These are phyloP conservation scores for Neodiprion pinetum DNA, from an alignment of 1,140 invertebrate species.

Conservation along the genomic window DNA sequence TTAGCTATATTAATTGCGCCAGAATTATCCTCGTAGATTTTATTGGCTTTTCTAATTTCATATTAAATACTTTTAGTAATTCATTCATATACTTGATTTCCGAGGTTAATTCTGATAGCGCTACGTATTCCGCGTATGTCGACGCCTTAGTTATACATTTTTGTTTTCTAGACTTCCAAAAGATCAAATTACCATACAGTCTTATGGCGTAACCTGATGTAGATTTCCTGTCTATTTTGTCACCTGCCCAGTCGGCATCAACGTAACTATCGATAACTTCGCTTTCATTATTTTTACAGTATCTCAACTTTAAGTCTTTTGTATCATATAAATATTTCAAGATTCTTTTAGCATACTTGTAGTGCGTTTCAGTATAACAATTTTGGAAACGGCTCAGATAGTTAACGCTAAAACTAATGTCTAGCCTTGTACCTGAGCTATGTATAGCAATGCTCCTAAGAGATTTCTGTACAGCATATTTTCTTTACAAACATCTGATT, in stretches of 20 bases:
- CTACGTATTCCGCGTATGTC: constrained; percentile 51
- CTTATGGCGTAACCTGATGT: constrained; percentile 27
- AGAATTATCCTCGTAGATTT: constrained; percentile 33
- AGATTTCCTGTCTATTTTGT: constrained; percentile 29
- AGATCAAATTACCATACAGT: constrained; percentile 22
- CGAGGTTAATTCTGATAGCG: constrained; percentile 32
- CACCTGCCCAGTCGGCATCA: constrained; percentile 34
- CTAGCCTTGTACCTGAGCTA: constrained; percentile 47
- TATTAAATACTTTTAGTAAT: constrained; percentile 6
- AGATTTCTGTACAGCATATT: constrained; percentile 42
- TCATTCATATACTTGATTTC: constrained; percentile 24
- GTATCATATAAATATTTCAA: constrained; percentile 42
- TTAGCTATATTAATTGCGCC: constrained; percentile 32
- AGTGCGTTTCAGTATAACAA: constrained; percentile 37
- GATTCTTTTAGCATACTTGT: constrained; percentile 37
- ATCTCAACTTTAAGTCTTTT: constrained; percentile 10
- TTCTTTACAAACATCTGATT: constrained; percentile 8
- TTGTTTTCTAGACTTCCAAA: constrained; percentile 26
- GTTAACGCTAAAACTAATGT: constrained; percentile 50
- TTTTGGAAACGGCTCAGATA: constrained; percentile 37
- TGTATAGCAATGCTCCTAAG: constrained; percentile 49
- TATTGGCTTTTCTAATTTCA: constrained; percentile 9
- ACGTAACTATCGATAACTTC: not conserved
- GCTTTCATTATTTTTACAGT: too few species aligned
- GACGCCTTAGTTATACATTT: constrained; percentile 36